Percentiles rank a stretch among this genome's conserved stretches.
Evolutionary conservation across 2,797 vertebrate species (phyloP).

Genomic region (Xenops minutus): DNA sequence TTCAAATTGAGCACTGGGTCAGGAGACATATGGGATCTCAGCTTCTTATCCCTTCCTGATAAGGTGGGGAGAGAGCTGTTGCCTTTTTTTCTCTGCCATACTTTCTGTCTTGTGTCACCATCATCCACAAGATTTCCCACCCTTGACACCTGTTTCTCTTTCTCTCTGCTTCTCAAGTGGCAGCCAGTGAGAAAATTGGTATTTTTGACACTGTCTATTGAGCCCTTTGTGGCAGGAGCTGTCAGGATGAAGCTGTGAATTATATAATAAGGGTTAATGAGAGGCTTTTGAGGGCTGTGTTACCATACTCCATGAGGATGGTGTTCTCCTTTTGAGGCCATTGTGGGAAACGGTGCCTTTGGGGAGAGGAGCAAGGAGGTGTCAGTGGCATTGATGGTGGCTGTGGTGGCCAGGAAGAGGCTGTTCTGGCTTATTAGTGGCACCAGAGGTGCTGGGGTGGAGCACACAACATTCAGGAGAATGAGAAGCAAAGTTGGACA

Average conservation of each 20-base stretch:
- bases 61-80: neutral
- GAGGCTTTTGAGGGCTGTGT: conserved; percentile 16
- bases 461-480: neutral
- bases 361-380: neutral
- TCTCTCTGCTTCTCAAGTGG: conserved; percentile 4
- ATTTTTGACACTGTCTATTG: conserved; percentile 50
- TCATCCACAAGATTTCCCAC: neutral
- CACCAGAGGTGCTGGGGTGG: neutral
- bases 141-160: neutral
- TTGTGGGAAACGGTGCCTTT: neutral
- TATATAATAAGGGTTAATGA: conserved; percentile 61
- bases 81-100: neutral
- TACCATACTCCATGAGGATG: neutral
- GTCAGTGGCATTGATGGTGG: neutral
- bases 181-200: conserved; percentile 31
- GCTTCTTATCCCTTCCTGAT: neutral
- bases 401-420: neutral
- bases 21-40: neutral
- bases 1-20: neutral
- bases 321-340: neutral
- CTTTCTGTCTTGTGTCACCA: neutral
- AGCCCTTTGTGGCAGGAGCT: conserved; percentile 3
- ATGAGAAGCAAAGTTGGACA: neutral
- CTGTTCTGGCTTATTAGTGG: neutral
- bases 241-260: conserved; percentile 14